Conservation (phyloP, 2,113 vertebrate genomes). For the Malurus melanocephalus region DNA sequence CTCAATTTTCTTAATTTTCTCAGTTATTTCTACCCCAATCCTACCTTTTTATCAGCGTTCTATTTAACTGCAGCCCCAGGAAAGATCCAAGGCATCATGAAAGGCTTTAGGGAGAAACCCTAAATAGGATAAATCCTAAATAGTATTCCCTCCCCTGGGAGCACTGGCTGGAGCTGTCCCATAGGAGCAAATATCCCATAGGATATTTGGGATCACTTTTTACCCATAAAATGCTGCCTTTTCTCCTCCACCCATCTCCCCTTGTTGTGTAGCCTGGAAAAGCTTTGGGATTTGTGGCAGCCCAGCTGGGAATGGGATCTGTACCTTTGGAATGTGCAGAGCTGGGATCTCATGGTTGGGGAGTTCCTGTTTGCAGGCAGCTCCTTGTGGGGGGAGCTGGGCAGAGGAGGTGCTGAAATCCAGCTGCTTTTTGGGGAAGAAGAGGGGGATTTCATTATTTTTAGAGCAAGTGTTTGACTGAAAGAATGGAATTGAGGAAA, state of each 20-base stretch:
- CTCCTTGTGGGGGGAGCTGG: background rate
- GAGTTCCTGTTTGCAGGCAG: background rate
- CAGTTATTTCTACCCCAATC: accelerated
- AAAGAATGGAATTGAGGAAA: background rate
- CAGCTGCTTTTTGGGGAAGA: background rate
- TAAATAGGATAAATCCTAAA: background rate
- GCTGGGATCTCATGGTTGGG: background rate
- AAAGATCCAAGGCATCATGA: background rate
- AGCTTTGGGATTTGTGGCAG: background rate
- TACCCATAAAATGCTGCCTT: background rate
- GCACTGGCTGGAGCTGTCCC: background rate
- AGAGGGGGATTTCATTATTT: background rate
- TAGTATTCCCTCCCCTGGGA: background rate
- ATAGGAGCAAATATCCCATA: background rate
- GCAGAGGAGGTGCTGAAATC: background rate
- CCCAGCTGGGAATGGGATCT: background rate
- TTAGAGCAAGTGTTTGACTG: background rate
- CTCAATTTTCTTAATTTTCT: background rate
- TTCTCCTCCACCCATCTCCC: background rate
- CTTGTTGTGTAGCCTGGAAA: background rate
- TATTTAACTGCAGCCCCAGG: background rate
- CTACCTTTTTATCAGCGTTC: background rate
- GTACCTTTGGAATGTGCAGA: background rate
- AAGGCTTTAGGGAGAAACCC: background rate
- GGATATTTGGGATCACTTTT: background rate